phyloP scores from a whole-genome alignment of 2,888 invertebrate species.

The Diploptera punctata region DNA sequence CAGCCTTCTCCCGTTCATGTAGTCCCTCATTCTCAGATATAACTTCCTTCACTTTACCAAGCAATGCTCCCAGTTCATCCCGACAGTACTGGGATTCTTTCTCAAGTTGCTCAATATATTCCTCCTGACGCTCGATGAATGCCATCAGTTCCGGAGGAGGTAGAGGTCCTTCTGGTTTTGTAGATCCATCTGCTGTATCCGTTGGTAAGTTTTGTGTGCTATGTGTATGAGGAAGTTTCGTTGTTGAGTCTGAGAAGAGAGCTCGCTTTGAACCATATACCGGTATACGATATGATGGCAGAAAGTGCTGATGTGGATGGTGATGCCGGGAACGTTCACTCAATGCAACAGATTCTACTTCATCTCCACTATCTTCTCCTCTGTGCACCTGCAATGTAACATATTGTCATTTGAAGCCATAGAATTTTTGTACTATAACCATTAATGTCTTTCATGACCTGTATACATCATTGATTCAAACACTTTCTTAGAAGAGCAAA shows the following conservation, averaged over 20 bases:
- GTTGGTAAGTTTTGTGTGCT: slow-evolving; percentile 29
- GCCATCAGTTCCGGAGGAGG: slow-evolving; percentile 74
- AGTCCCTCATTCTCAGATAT: slow-evolving; percentile 84
- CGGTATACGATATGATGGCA: neutral
- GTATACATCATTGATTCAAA: too few species aligned
- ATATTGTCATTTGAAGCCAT: too few species aligned
- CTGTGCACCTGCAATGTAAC: slow-evolving; percentile 27
- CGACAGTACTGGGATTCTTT: slow-evolving; percentile 84
- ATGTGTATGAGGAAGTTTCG: slow-evolving; percentile 22
- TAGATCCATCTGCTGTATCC: neutral
- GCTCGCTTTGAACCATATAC: slow-evolving; percentile 35
- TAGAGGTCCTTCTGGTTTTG: slow-evolving; percentile 31
- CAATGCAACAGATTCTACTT: slow-evolving; percentile 20
- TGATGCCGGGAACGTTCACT: slow-evolving; percentile 23
- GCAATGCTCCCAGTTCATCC: slow-evolving; percentile 76
- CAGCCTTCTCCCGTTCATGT: slow-evolving; percentile 78
- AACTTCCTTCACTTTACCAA: slow-evolving; percentile 85
- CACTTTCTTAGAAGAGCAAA: too few species aligned
- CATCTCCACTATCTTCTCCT: slow-evolving; percentile 43
- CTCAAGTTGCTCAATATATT: slow-evolving; percentile 86
- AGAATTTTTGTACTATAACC: too few species aligned
- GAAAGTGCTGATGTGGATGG: slow-evolving; percentile 3
- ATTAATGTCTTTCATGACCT: too few species aligned
- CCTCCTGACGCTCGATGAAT: slow-evolving; percentile 85
- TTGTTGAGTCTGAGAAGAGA: slow-evolving; percentile 21